Evolutionary conservation across 1,140 invertebrate species (phyloP), one percentile per base, ranked within the genome.

Genomic region (Nilaparvata lugens): DNA sequence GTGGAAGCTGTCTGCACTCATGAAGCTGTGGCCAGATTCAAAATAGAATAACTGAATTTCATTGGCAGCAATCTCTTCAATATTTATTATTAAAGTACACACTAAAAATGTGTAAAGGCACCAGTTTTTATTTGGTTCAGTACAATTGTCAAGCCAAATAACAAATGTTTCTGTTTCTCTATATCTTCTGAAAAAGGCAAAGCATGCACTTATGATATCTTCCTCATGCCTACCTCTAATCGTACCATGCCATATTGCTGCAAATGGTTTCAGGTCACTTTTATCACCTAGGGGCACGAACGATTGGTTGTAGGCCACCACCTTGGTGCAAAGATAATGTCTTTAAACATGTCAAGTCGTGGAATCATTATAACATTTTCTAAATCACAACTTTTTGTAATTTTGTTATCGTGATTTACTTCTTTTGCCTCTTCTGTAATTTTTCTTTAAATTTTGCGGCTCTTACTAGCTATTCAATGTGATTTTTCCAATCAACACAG

Each of bases 1-100:
- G 53, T 71, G 71, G 57, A 71, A 71, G 42, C 60, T 55, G 56
- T 71, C 70, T n/a, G 70, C 68, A 23, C 62, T 65, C 67, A 70
- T 70, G 57, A 70, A 69, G 14, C 68, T 70, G 31, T 70, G 64
- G 0, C 64, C 66, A 4, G 67, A 61, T 56, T 69, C 65, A 62
- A 69, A 67, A 62, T 68, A 70, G 31, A 53, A 62, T 45, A 63
- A 31, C 11, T 35, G 38, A 23, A 65, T 62, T 18, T 52, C 38
- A 19, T 66, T 21, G 38, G 58, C 58, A 72, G 71, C 25, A 74
- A 61, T 54, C 28, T 28, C 55, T 5, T 40, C 18, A 14, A 45
- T 59, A 43, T 65, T 65, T 23, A 65, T 64, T 13, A 61, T 55
- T n/a, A n/a, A n/a, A n/a, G n/a, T n/a, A 13, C 31, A 21, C 2